Conservation (phyloP, 1,140 invertebrate genomes). For the Gryon sp. region DNA sequence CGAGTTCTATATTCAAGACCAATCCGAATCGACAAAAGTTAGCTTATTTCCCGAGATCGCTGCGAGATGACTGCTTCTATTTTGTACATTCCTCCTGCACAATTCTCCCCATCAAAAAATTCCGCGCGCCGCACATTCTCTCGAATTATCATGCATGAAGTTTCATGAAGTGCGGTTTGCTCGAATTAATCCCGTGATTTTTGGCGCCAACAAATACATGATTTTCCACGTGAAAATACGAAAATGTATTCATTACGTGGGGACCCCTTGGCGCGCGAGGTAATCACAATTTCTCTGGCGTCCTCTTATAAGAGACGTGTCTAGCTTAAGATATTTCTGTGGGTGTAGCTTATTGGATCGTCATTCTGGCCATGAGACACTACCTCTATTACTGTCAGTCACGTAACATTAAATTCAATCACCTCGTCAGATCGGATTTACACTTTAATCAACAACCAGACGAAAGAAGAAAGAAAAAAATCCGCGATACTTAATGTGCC, state of each 20-base stretch:
- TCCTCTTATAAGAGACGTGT: slow-evolving; percentile 75
- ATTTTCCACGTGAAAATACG: slow-evolving; percentile 57
- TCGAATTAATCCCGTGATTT: slow-evolving; percentile 47
- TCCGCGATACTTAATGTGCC: slow-evolving; percentile 29
- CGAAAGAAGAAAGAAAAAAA: slow-evolving; percentile 11
- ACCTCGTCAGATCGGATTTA: slow-evolving; percentile 55
- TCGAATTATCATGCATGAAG: slow-evolving; percentile 41
- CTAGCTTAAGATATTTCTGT: slow-evolving; percentile 69
- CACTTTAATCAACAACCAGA: slow-evolving; percentile 61
- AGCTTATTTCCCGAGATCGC: too few species aligned
- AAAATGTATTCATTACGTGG: slow-evolving; percentile 63
- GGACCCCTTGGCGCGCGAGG: slow-evolving; percentile 23
- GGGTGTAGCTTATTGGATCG: slow-evolving; percentile 62
- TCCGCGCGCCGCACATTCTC: neutral
- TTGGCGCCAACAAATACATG: slow-evolving; percentile 39
- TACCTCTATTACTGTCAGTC: slow-evolving; percentile 62
- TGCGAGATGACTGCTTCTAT: too few species aligned
- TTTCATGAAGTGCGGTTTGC: neutral
- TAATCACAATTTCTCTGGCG: slow-evolving; percentile 62
- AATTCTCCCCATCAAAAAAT: slow-evolving; percentile 11
- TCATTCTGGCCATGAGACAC: slow-evolving; percentile 60
- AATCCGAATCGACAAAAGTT: too few species aligned
- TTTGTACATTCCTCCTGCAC: slow-evolving; percentile 7
- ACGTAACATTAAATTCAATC: slow-evolving; percentile 64
- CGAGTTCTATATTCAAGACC: too few species aligned